Evolutionary conservation across 2,797 vertebrate genomes (phyloP).

Genomic region (Brachyalestes nurse): DNA sequence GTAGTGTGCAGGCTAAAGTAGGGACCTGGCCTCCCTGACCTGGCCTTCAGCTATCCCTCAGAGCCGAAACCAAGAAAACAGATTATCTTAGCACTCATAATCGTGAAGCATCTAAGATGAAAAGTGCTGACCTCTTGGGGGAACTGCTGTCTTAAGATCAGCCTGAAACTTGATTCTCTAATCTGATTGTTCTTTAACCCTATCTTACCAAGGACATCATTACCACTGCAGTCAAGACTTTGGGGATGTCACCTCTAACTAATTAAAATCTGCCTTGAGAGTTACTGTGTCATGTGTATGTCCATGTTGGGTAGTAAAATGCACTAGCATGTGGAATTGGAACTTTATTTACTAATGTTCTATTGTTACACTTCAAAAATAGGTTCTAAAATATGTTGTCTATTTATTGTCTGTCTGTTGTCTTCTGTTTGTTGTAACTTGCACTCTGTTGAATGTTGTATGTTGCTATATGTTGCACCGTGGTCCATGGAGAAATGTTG

Average conservation of each 20-base stretch:
- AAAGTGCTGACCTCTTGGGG: slow-evolving; percentile 26
- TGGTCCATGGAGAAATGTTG: too few species aligned
- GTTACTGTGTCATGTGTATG: not conserved
- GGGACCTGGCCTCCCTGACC: slow-evolving; percentile 53
- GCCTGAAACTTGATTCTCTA: slow-evolving; percentile 11
- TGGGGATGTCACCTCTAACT: not conserved
- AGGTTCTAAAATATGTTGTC: too few species aligned
- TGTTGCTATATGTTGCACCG: too few species aligned
- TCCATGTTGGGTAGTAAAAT: not conserved
- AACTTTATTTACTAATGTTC: not conserved
- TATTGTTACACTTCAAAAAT: too few species aligned
- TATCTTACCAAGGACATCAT: not conserved
- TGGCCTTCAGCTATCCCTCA: slow-evolving; percentile 54
- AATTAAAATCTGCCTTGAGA: not conserved
- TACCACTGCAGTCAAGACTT: not conserved
- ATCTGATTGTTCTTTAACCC: not conserved
- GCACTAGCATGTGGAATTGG: not conserved
- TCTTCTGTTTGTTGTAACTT: too few species aligned
- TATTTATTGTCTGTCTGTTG: too few species aligned
- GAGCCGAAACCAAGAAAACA: slow-evolving; percentile 54
- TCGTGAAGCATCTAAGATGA: slow-evolving; percentile 40
- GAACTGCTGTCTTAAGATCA: slow-evolving; percentile 20
- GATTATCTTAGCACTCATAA: slow-evolving; percentile 49
- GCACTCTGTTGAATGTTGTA: too few species aligned
- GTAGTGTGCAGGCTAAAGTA: slow-evolving; percentile 57